Evolutionary conservation across 1,140 invertebrate genomes (phyloP).

Genomic region (Nasonia vitripennis): DNA sequence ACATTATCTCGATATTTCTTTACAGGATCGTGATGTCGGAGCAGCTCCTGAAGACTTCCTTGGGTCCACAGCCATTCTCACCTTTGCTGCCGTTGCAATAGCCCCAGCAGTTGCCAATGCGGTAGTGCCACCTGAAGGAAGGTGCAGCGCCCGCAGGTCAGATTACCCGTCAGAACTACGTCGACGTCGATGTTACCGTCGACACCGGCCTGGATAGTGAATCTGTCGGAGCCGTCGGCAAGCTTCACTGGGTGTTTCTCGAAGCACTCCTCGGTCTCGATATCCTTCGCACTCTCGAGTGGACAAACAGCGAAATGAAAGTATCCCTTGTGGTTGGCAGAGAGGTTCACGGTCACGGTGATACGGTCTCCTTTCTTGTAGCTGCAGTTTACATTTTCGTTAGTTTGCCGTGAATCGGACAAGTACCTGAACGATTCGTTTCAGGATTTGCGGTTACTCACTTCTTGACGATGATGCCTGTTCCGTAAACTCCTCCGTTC

Average conservation of each 20-base stretch:
- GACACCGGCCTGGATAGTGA: background rate
- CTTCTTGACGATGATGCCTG: conserved; percentile 74
- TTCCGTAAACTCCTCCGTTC: conserved; percentile 79
- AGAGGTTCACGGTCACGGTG: conserved; percentile 81
- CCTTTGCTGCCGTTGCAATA: no score
- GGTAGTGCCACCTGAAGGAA: conserved; percentile 71
- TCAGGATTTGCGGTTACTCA: conserved; percentile 19
- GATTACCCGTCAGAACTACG: conserved; percentile 69
- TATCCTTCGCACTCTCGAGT: conserved; percentile 62
- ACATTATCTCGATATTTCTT: no score
- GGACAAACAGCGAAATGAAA: conserved; percentile 79
- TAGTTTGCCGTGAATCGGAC: no score
- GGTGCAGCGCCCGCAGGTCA: conserved; percentile 78
- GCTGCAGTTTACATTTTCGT: no score
- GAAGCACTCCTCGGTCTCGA: conserved; percentile 78
- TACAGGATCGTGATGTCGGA: no score
- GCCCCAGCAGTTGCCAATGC: conserved; percentile 76
- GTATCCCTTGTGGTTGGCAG: conserved; percentile 82
- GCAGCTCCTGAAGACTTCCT: no score
- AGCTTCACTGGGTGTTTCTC: conserved; percentile 69
- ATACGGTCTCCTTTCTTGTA: conserved; percentile 45
- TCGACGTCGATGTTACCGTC: conserved; percentile 41
- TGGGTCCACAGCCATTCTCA: no score
- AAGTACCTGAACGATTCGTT: no score
- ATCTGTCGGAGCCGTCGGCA: conserved; percentile 68